These are phyloP conservation scores for Pristis pectinata DNA, from an alignment of 2,797 vertebrate species.

Conservation along the genomic window DNA sequence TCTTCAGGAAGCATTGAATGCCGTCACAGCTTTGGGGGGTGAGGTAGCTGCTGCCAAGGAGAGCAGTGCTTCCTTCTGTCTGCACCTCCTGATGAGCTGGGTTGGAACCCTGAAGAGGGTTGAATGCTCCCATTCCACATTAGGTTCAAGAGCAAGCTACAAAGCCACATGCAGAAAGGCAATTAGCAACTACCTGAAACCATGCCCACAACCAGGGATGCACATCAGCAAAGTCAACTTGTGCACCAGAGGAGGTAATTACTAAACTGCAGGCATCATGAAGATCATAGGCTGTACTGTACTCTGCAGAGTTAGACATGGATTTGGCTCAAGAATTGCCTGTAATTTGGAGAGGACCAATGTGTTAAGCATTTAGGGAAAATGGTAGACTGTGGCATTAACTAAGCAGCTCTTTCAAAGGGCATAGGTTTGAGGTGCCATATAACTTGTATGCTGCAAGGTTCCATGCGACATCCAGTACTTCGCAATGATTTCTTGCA, in stretches of 20 bases:
- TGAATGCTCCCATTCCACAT: too few relatives aligned
- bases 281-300: too few relatives aligned
- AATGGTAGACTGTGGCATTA: background rate
- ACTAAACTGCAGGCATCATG: too few relatives aligned
- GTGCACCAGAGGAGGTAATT: too few relatives aligned
- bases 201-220: too few relatives aligned
- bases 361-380: background rate
- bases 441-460: background rate
- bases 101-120: too few relatives aligned
- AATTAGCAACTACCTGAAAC: too few relatives aligned
- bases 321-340: too few relatives aligned
- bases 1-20: slow-evolving; percentile 94
- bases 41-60: slow-evolving; percentile 78
- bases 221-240: too few relatives aligned
- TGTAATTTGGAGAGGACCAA: background rate
- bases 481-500: background rate
- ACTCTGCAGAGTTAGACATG: too few relatives aligned
- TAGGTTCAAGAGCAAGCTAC: too few relatives aligned
- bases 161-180: too few relatives aligned
- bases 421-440: background rate
- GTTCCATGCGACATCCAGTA: background rate
- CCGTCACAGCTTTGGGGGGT: slow-evolving; percentile 84
- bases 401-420: background rate
- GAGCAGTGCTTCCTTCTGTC: slow-evolving; percentile 98
- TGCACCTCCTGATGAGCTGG: slow-evolving; percentile 95